Percentiles rank a stretch among this genome's conserved stretches.
phyloP scores from a whole-genome alignment of 2,888 invertebrate species.

The Netelia melanura region DNA sequence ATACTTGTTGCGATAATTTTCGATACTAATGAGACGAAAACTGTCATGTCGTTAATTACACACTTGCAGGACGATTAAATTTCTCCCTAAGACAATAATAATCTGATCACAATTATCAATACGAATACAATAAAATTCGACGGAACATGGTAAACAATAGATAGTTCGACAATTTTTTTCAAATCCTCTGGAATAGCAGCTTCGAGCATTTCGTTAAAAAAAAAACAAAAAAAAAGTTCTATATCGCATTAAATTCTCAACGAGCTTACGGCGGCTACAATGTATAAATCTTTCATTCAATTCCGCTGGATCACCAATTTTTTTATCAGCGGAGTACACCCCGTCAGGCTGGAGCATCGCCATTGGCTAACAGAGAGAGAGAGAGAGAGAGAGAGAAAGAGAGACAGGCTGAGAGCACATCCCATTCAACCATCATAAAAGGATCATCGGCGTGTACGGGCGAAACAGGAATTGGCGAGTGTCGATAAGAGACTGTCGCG shows the following conservation, averaged over 20 bases:
- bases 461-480: constrained; percentile 41
- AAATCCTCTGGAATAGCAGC: background rate
- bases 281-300: constrained; percentile 56
- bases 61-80: background rate
- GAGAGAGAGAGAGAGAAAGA: too few species aligned
- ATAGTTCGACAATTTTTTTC: background rate
- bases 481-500: constrained; percentile 50
- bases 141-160: background rate
- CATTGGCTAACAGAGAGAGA: constrained; percentile 15
- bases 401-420: constrained; percentile 1
- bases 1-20: background rate
- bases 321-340: constrained; percentile 67
- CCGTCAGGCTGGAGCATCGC: constrained; percentile 31
- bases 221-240: background rate
- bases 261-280: constrained; percentile 43
- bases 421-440: constrained; percentile 64
- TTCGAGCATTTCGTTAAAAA: background rate
- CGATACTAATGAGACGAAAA: background rate
- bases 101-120: background rate
- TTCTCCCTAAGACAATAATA: background rate
- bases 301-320: constrained; percentile 52
- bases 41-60: background rate
- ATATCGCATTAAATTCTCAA: background rate
- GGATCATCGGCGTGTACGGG: constrained; percentile 57
- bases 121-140: background rate